A percentile compares a stretch with the other conserved stretches of the same genome.
phyloP scores from a whole-genome alignment of 2,888 invertebrate species.

The Megastigmus dorsalis region DNA sequence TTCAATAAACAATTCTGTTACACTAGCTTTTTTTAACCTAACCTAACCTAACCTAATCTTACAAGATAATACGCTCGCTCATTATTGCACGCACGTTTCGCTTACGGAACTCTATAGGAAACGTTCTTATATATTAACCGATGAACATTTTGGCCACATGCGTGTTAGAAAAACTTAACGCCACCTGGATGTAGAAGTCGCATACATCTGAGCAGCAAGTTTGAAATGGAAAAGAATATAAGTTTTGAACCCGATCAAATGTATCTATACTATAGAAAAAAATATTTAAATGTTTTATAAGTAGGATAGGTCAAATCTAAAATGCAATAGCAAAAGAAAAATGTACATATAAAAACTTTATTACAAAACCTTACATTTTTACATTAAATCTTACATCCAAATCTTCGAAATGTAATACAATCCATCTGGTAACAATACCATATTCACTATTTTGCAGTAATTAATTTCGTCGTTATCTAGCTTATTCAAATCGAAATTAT shows the following conservation, averaged over 20 bases:
- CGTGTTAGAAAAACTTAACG: neutral
- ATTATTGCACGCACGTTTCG: neutral
- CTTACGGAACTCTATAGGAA: neutral
- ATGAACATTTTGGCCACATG: neutral
- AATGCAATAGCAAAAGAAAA: neutral
- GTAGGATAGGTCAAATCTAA: neutral
- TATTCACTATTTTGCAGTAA: constrained; percentile 9
- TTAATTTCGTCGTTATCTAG: no score
- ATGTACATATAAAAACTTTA: neutral
- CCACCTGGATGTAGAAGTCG: constrained; percentile 7
- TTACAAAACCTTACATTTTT: neutral
- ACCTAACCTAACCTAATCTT: no score
- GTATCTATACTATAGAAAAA: no score
- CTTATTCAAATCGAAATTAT: no score
- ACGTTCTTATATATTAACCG: neutral
- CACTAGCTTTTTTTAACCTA: no score
- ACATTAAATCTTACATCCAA: constrained; percentile 10
- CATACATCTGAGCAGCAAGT: neutral
- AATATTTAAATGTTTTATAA: neutral
- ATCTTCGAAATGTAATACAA: constrained; percentile 16
- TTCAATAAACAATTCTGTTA: no score
- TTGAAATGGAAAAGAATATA: neutral
- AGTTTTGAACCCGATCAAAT: neutral
- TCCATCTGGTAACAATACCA: neutral
- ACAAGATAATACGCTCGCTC: neutral